Evolutionary conservation across 2,888 invertebrate species (phyloP), one percentile per base, ranked within the genome.

Genomic region (Buathra laborator): DNA sequence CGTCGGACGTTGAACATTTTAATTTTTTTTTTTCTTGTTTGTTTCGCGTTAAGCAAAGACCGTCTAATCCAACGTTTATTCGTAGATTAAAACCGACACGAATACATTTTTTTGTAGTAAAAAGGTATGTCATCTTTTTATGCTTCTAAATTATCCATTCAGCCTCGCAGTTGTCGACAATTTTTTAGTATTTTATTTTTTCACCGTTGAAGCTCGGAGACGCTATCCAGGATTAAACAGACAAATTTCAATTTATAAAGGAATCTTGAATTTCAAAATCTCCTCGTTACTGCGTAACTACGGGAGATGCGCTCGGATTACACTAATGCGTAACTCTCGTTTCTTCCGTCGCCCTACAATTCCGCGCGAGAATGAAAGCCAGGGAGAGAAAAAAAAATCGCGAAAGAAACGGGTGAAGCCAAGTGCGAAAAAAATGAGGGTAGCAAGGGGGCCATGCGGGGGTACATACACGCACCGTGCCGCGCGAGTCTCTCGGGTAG

Each of bases 391-490:
- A 46, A 56, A 56, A 10, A 48, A 71, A 29, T 48, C 66, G 59
- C 29, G 64, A 78, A 81, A 72, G 53, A 74, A 78, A 62, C 68
- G 74, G 68, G 51, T 66, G 75, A 76, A 59, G 51, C 43, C 71
- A 48, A 32, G 72, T 53, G 82, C 44, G 77, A 67, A 72, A 87
- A 82, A 87, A 84, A 72, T 86, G 87, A 89, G 88, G 81, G 87
- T 87, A 86, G 82, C 84, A 86, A 86, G 85, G 79, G 86, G 87
- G 84, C 83, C 82, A 86, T 87, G 86, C 84, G 85, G 84, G 77
- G 89, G 88, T 89, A 87, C 86, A 87, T 86, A 89, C 90, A 92
- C 91, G 92, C 91, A 92, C 88, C 89, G 86, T 83, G 67, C 9
- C 71, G 24, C 24, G 24, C 24, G 88, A 75, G 79, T 51, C 77